Base-by-base conservation (phyloP, 1,140 invertebrate species). In the Aethina tumida region DNA sequence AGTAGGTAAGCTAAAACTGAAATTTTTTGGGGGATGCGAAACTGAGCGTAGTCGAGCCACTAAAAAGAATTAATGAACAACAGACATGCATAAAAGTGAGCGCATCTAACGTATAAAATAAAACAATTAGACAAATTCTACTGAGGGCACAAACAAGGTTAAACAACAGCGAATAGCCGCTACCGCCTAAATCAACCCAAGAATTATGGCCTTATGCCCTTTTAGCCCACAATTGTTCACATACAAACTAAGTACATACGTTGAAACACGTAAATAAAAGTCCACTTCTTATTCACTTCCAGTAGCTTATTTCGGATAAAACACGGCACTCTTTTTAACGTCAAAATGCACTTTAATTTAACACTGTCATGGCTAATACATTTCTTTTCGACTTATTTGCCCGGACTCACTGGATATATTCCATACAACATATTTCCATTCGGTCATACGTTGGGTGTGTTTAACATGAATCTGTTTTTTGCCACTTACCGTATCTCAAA, bases 361-460 rank as follows among this genome's bases (percentile, higher is more conserved):
- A n/a, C 36, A 44, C 44, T 47, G 48, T 50, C 48, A 50, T 43
- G 39, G 44, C 41, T 43, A 47, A 45, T 46, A 43, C 40, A 43
- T 43, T 44, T 43, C 44, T 26, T 35, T 34, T 26, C 31, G 19
- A 47, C 25, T 47, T 36, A 40, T 39, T 43, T 47, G n/a, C n/a
- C 40, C 19, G 26, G 41, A 47, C 44, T 47, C 41, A 27, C 38
- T 45, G 7, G 20, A 36, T 12, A 28, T 28, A 18, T 13, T 12
- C 27, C 20, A 15, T 24, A 33, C 21, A 22, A 33, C 14, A 28
- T 36, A 37, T 26, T 25, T 20, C 8, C 19, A 21, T 18, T 18
- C 17, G 28, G 27, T 40, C 22, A 24, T 17, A 14, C 29, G 15
- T 16, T 33, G 27, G 24, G 34, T n/a, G 19, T 38, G 17, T 35